Conservation (phyloP, 2,113 vertebrate genomes). For the Crypturellus undulatus region DNA sequence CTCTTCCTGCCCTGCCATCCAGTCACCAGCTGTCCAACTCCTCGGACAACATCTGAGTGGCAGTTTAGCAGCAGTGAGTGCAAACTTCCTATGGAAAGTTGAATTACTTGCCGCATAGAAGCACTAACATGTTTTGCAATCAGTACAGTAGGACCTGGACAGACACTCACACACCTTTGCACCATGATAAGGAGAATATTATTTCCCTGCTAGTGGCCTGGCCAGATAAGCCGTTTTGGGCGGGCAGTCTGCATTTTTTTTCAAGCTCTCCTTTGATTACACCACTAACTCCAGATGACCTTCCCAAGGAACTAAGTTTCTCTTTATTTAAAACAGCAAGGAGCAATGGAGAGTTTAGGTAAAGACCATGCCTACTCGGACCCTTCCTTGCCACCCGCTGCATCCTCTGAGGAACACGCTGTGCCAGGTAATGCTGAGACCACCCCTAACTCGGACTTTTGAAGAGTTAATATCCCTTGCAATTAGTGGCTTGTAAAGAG, state of each 20-base stretch:
- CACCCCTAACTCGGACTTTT: not conserved
- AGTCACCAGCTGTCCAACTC: not conserved
- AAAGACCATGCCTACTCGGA: not conserved
- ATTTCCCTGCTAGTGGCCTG: conserved; percentile 63
- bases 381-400: not conserved
- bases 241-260: conserved; percentile 70
- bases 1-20: not conserved
- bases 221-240: conserved; percentile 78
- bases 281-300: conserved; percentile 58
- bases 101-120: not conserved
- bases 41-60: not conserved
- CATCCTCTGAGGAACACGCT: not conserved
- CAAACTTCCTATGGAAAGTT: not conserved
- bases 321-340: not conserved
- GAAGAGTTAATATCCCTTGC: not conserved
- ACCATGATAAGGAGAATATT: conserved; percentile 75
- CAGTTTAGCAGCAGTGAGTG: not conserved
- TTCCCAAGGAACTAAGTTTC: conserved; percentile 17
- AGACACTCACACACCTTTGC: conserved; percentile 51
- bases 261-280: conserved; percentile 39
- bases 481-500: not conserved
- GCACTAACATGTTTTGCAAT: not conserved
- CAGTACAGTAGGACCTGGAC: not conserved
- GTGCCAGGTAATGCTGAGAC: conserved; percentile 69
- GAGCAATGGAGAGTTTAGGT: conserved; percentile 61